These are phyloP conservation scores for Pachypsylla venusta DNA, from an alignment of 1,140 invertebrate species.

Conservation along the genomic window DNA sequence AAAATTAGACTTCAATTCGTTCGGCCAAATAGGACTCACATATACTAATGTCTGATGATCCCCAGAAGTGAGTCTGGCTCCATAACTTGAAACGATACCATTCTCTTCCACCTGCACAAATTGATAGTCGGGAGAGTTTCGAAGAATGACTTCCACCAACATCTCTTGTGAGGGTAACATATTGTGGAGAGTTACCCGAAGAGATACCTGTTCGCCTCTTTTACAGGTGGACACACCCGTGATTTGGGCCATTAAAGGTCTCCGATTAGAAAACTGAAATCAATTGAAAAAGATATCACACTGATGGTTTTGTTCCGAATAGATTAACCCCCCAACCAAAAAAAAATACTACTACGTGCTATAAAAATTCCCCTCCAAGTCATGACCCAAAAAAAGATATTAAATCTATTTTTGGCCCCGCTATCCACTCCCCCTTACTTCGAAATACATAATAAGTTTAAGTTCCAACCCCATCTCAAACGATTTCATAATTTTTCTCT, in stretches of 20 bases:
- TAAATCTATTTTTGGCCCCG: too few species aligned
- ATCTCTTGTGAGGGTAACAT: constrained; percentile 31
- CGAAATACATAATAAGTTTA: too few species aligned
- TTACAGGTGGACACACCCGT: constrained; percentile 35
- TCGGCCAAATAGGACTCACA: constrained; percentile 28
- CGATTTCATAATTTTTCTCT: too few species aligned
- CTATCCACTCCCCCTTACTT: too few species aligned
- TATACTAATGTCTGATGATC: constrained; percentile 36
- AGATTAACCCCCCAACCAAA: too few species aligned
- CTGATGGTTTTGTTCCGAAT: too few species aligned
- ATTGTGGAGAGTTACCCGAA: constrained; percentile 40
- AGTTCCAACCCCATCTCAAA: too few species aligned
- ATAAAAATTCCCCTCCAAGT: too few species aligned
- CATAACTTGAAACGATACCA: constrained; percentile 38
- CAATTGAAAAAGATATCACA: too few species aligned
- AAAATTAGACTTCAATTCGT: too few species aligned
- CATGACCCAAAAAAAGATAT: too few species aligned
- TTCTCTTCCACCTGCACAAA: constrained; percentile 40
- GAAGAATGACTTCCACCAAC: constrained; percentile 28
- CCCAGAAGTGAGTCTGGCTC: constrained; percentile 28
- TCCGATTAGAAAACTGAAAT: constrained; percentile 35
- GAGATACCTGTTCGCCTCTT: constrained; percentile 41
- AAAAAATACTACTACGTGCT: too few species aligned
- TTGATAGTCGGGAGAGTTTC: constrained; percentile 34
- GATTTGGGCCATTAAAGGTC: constrained; percentile 40